phyloP scores from a whole-genome alignment of 2,888 invertebrate species.

The Priocnemis perturbator region DNA sequence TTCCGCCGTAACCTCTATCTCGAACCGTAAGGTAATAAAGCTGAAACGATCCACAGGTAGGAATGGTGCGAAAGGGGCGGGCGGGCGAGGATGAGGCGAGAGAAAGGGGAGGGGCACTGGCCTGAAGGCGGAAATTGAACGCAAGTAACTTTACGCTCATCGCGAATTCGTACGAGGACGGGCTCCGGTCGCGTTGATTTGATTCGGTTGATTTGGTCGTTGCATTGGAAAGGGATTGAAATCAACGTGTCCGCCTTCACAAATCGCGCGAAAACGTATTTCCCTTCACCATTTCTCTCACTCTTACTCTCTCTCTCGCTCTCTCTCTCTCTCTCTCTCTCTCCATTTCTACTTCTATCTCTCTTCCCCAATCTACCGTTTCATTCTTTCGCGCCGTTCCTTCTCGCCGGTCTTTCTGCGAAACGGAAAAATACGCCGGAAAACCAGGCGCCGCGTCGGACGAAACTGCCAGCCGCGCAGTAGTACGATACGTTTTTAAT shows the following conservation, averaged over 20 bases:
- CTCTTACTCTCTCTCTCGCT: slow-evolving; percentile 14
- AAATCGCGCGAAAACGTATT: no score
- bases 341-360: slow-evolving; percentile 15
- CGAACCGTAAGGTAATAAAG: slow-evolving; percentile 31
- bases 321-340: slow-evolving; percentile 7
- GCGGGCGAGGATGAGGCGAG: slow-evolving; percentile 27
- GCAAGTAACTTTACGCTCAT: slow-evolving; percentile 56
- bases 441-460: background rate
- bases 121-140: slow-evolving; percentile 56
- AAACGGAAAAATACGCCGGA: background rate
- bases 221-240: slow-evolving; percentile 26
- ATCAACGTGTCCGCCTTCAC: slow-evolving; percentile 16
- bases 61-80: slow-evolving; percentile 9
- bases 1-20: slow-evolving; percentile 16
- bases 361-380: background rate
- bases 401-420: background rate
- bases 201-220: slow-evolving; percentile 29
- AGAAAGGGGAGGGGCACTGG: slow-evolving; percentile 24
- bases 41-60: slow-evolving; percentile 17
- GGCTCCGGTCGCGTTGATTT: slow-evolving; percentile 18
- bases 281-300: slow-evolving; percentile 5
- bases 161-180: slow-evolving; percentile 36
- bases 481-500: slow-evolving; percentile 29
- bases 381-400: background rate
- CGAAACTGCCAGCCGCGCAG: background rate